Base-by-base conservation (phyloP, 2,113 vertebrate species). In the Entosphenus tridentatus region DNA sequence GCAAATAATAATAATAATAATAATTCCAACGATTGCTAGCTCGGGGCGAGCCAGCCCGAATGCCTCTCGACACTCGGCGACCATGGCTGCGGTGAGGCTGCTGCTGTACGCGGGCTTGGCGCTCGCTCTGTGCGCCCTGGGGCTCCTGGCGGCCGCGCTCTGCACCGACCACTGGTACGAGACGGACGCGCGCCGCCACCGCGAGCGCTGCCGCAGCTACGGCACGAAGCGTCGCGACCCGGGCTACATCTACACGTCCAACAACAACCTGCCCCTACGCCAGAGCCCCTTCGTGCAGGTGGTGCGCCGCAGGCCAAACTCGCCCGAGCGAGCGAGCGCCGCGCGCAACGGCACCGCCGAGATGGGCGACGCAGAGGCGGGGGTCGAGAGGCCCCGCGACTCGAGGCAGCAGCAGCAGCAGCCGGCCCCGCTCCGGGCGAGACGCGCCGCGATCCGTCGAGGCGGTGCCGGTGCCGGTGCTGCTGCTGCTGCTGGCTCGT, bases 111-210 rank as follows among this genome's bases (percentile, higher is more conserved):
- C 83, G 1, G 86, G 86, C 72, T 82, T 89, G 74, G 84, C 84
- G 74, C 75, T 89, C 79, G 85, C 87, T 68, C 76, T 87, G 71
- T 84, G 83, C 69, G 82, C 87, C 69, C 78, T 88, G 62, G 83
- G 82, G 67, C 79, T 87, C 67, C 80, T 89, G 74, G 81, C 82
- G 70, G 86, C 86, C 80, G 87, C 87, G 56, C 86, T 89, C 69
- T 86, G 87, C 79, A 89, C 87, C 77, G 87, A 87, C 70, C 82
- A 83, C 67, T 89, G 87, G 86, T 89, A 89, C 76, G 86, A 89
- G 80, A 89, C 86, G 17, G 87, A 89, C 73, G 86, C 87, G 10
- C 77, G 87, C 76, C 79, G 83, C 69, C 86, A 89, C 74, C 83
- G 87, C 1, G 85, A 87, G 71, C 80, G 86, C 75, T 89, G 87